Conservation (phyloP, 1,140 invertebrate genomes). For the Drosophila seguyi region DNA sequence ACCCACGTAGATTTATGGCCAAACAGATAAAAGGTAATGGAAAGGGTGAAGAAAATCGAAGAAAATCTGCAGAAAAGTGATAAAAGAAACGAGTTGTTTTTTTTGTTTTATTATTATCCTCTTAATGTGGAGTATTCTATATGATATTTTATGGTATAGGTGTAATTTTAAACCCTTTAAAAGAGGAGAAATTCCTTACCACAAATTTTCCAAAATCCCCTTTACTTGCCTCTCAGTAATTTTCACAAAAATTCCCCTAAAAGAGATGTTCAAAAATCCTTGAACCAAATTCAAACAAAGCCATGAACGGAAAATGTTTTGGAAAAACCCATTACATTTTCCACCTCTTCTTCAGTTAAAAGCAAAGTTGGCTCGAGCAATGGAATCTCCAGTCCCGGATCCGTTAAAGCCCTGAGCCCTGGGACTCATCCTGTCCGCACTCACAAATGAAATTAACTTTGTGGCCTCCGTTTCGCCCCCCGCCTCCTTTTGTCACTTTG, state of each 20-base stretch:
- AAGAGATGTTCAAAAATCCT: conserved; percentile 1
- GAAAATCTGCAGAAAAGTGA: conserved; percentile 8
- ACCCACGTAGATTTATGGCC: conserved; percentile 61
- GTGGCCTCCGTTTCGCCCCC: conserved; percentile 1
- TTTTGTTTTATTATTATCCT: neutral
- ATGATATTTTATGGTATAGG: neutral
- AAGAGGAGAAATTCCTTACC: too few relatives aligned
- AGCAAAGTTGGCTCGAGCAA: conserved; percentile 41
- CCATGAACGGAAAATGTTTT: conserved; percentile 24
- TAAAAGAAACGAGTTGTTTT: conserved; percentile 4
- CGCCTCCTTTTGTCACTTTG: conserved; percentile 6
- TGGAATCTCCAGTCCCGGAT: conserved; percentile 23
- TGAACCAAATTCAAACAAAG: conserved; percentile 27
- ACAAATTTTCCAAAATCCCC: neutral
- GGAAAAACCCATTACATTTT: conserved; percentile 24
- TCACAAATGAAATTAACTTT: conserved; percentile 69
- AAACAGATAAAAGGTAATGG: conserved; percentile 17
- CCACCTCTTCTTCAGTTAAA: conserved; percentile 9
- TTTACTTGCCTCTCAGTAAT: neutral
- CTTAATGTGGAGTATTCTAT: neutral
- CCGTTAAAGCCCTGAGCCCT: conserved; percentile 7
- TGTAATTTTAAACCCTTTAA: neutral
- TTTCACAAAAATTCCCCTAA: neutral
- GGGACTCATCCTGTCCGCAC: conserved; percentile 47
- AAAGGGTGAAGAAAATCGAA: conserved; percentile 13